phyloP scores from a whole-genome alignment of 2,113 vertebrate species.

The Galeopterus variegatus region DNA sequence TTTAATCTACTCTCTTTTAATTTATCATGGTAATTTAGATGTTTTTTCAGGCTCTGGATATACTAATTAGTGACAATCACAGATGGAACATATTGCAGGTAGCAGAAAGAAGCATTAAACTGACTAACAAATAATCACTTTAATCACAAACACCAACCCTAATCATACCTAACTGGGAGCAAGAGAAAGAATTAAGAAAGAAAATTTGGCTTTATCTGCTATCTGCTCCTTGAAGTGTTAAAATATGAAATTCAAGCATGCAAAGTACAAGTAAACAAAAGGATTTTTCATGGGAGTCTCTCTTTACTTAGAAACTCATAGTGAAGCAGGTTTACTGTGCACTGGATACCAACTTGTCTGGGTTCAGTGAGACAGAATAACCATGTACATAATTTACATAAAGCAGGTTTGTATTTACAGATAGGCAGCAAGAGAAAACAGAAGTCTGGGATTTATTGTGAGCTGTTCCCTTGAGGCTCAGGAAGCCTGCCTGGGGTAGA shows the following conservation, averaged over 20 bases:
- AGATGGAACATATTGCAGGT: slow-evolving; percentile 35
- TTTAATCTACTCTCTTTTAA: slow-evolving; percentile 18
- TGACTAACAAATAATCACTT: slow-evolving; percentile 24
- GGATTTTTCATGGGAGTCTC: background rate
- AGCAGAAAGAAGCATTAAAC: slow-evolving; percentile 1
- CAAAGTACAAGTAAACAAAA: background rate
- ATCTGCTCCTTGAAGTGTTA: background rate
- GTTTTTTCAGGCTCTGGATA: background rate
- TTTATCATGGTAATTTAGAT: slow-evolving; percentile 45
- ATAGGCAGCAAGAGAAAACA: background rate
- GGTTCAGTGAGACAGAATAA: background rate
- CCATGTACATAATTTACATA: too few species aligned
- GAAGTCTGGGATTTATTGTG: background rate
- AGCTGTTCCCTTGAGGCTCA: fast-evolving
- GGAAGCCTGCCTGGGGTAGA: background rate
- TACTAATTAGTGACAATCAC: slow-evolving; percentile 59
- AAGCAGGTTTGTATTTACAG: background rate
- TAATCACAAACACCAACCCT: background rate
- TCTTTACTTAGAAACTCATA: background rate
- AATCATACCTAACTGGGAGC: background rate
- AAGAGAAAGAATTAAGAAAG: background rate
- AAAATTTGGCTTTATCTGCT: background rate
- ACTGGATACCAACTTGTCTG: background rate
- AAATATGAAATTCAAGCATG: background rate
- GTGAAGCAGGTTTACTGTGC: background rate